These are phyloP conservation scores for Sabatieria punctata DNA, from an alignment of 2,888 invertebrate species.

Conservation along the genomic window DNA sequence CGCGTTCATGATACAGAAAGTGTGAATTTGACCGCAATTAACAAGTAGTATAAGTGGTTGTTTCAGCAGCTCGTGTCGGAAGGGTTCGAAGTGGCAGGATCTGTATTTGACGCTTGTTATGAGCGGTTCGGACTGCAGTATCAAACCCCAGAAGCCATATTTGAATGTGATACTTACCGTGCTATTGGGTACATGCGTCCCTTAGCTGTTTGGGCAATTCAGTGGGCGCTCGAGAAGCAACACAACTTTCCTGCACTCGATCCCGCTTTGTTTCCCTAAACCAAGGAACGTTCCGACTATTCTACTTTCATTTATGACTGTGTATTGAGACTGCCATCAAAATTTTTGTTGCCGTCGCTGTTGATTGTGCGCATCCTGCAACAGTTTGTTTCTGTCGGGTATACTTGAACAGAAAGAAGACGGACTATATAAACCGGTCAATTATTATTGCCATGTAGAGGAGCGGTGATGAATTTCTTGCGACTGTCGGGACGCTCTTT, in stretches of 20 bases:
- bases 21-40: conserved; percentile 21
- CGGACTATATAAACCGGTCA: too few species aligned
- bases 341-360: too few species aligned
- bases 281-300: too few species aligned
- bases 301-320: too few species aligned
- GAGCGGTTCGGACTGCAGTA: conserved; percentile 41
- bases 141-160: not conserved
- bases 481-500: conserved; percentile 1
- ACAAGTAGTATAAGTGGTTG: not conserved
- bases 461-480: too few species aligned
- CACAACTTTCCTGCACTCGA: conserved; percentile 40
- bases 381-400: too few species aligned
- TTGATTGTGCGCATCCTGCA: too few species aligned
- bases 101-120: conserved; percentile 60
- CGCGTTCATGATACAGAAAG: conserved; percentile 66
- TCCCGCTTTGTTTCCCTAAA: too few species aligned
- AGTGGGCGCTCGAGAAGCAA: not conserved
- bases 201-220: not conserved
- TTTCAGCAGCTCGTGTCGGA: conserved; percentile 59
- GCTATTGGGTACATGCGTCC: not conserved
- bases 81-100: conserved; percentile 70
- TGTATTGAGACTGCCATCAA: too few species aligned
- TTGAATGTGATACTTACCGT: not conserved
- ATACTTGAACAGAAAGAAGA: too few species aligned
- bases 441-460: too few species aligned